Percentiles rank a stretch among this genome's conserved stretches.
phyloP scores from a whole-genome alignment of 2,888 invertebrate genomes.

The Timandra comae region DNA sequence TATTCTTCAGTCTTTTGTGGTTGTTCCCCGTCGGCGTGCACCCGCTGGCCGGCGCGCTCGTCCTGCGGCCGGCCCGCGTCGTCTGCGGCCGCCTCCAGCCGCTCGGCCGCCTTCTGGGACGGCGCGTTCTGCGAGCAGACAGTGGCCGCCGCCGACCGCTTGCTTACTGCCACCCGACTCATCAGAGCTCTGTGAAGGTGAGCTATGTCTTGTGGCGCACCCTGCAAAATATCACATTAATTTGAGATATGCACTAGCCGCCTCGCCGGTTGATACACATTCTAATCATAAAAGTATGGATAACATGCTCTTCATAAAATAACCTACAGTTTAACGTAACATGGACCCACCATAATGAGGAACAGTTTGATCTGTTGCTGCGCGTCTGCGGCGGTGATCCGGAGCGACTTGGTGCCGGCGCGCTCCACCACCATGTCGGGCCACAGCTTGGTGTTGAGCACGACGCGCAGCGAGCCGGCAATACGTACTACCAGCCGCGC shows the following conservation, averaged over 20 bases:
- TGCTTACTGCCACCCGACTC: conserved; percentile 48
- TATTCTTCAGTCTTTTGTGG: conserved; percentile 42
- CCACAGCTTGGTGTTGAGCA: conserved; percentile 96
- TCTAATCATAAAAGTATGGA: no score
- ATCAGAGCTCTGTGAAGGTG: conserved; percentile 53
- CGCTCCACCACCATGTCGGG: conserved; percentile 93
- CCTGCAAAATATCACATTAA: conserved; percentile 35
- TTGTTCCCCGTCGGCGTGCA: conserved; percentile 27
- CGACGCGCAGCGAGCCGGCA: conserved; percentile 90
- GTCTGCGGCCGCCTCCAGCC: conserved; percentile 48
- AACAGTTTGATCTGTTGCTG: conserved; percentile 90
- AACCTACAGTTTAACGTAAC: no score
- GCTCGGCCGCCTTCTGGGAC: conserved; percentile 52
- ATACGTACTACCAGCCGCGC: conserved; percentile 92
- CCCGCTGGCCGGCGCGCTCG: neutral
- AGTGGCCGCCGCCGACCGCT: conserved; percentile 23
- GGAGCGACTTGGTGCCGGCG: conserved; percentile 90
- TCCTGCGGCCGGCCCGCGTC: conserved; percentile 23
- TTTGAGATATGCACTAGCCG: no score
- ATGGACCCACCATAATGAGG: conserved; percentile 86
- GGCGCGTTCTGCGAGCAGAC: conserved; percentile 33
- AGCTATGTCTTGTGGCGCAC: conserved; percentile 55
- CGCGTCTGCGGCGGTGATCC: conserved; percentile 91
- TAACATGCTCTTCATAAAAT: no score
- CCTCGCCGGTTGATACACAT: neutral